Evolutionary conservation across 2,797 vertebrate species (phyloP), one percentile per base, ranked within the genome.

Genomic region (Peromyscus aztecus): DNA sequence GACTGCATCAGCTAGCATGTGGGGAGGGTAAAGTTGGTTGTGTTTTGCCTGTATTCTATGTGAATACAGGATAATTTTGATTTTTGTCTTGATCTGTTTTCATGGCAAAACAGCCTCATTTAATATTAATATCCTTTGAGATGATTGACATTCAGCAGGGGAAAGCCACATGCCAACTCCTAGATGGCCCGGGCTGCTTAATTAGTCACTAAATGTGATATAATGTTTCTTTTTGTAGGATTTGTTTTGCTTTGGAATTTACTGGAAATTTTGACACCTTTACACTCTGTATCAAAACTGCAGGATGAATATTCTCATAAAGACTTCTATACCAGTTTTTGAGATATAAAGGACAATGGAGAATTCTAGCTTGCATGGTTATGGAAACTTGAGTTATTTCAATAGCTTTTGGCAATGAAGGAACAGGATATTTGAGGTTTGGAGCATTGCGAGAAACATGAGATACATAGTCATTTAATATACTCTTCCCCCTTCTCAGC

Each of bases 301-400:
- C 34, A 91, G 59, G 80, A 55, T 49, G 5, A 10, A 24, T 83
- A 4, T 21, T 83, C 24, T 95, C 69, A 59, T 80, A 87, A 93
- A 81, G 40, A 78, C 77, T 75, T 95, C 57, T 85, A 0, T 55
- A 52, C 75, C 78, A 81, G 23, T 34, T 96, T 94, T 92, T 49
- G 29, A 85, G 43, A 81, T 87, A 61, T 91, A 81, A 95, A 94
- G 83, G 52, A n/a, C 40, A 86, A 12, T 86, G 84, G 80, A 46
- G 88, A 87, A 93, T 87, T 94, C 78, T 92, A 92, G 94, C 14
- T 89, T 94, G 13, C 21, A 67, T 87, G 19, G 78, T 67, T 90
- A 52, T 84, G 94, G 57, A 96, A 88, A 96, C 91, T 31, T 49
- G 17, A 23, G 73, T 89, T 84, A 94, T 96, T 94, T 84, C 59